Percentiles rank a stretch among this genome's conserved stretches.
These are phyloP conservation scores for Barbus barbus DNA, from an alignment of 2,113 vertebrate species.

Conservation along the genomic window DNA sequence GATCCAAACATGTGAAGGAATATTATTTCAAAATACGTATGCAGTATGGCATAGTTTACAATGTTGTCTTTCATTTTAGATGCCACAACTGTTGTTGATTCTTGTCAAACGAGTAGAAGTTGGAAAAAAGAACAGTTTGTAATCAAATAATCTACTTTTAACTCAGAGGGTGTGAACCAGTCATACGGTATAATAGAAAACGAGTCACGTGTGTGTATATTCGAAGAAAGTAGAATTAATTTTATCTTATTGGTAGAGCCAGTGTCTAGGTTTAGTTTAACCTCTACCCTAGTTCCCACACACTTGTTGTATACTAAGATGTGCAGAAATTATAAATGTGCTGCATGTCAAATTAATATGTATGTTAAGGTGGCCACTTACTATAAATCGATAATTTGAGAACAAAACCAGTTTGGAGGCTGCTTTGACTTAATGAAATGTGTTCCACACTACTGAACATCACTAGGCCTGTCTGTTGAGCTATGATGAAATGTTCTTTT, in stretches of 20 bases:
- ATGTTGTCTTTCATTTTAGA: conserved; percentile 78
- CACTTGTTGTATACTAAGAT: conserved; percentile 76
- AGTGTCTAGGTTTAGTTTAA: conserved; percentile 76
- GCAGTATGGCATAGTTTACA: conserved; percentile 78
- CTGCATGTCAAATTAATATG: conserved; percentile 80
- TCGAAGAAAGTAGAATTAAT: conserved; percentile 76
- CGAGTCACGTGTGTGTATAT: conserved; percentile 77
- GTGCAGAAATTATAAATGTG: conserved; percentile 80
- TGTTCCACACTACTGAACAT: conserved; percentile 29
- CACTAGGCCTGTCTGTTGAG: conserved; percentile 7
- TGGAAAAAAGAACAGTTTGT: conserved; percentile 74
- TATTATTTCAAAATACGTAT: conserved; percentile 71
- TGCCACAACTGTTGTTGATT: conserved; percentile 75
- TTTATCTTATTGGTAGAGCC: conserved; percentile 75
- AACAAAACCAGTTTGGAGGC: conserved; percentile 66
- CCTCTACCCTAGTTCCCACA: conserved; percentile 65
- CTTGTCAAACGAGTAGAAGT: conserved; percentile 72
- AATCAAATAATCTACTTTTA: conserved; percentile 76
- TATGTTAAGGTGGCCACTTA: conserved; percentile 79
- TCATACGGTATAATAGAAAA: conserved; percentile 79
- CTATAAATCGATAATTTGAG: conserved; percentile 69
- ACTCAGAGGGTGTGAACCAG: conserved; percentile 72
- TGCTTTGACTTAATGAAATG: conserved; percentile 61
- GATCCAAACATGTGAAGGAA: conserved; percentile 69
- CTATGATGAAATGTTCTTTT: conserved; percentile 25